These are phyloP conservation scores for Tiliqua scincoides DNA, from an alignment of 2,113 vertebrate species.

Conservation along the genomic window DNA sequence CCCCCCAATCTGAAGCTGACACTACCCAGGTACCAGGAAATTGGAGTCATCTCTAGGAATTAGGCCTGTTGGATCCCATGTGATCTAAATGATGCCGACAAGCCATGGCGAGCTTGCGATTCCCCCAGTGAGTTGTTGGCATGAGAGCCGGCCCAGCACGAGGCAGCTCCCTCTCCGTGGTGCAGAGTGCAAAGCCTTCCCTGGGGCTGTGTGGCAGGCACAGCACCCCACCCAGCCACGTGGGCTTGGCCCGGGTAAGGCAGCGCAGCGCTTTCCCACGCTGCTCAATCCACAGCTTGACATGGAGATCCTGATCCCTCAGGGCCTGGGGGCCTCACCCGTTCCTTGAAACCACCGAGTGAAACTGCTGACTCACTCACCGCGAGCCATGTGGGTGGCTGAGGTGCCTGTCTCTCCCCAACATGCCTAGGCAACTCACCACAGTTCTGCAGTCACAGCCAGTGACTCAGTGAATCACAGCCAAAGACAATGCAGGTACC, in stretches of 20 bases:
- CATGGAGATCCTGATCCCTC: conserved; percentile 25
- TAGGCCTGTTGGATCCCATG: too few species aligned
- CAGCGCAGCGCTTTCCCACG: conserved; percentile 47
- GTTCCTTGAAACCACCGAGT: conserved; percentile 44
- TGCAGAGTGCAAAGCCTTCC: not conserved
- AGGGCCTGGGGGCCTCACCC: conserved; percentile 24
- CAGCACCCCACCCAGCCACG: not conserved
- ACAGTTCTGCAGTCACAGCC: not conserved
- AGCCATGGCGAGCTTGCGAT: too few species aligned
- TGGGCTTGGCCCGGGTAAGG: not conserved
- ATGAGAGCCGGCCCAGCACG: not conserved
- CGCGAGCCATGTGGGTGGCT: conserved; percentile 30
- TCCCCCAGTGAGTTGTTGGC: not conserved
- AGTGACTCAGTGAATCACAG: not conserved
- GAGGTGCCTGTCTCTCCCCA: not conserved
- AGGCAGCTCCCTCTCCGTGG: too few species aligned
- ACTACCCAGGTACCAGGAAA: too few species aligned
- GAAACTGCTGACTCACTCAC: conserved; percentile 65
- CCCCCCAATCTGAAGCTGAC: too few species aligned
- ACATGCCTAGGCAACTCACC: conserved; percentile 39
- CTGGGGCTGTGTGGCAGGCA: not conserved
- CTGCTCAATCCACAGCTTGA: conserved; percentile 30
- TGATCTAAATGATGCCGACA: too few species aligned
- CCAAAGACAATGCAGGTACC: not conserved
- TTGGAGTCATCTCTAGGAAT: too few species aligned